These are phyloP conservation scores for Meganola albula DNA, from an alignment of 2,888 invertebrate genomes.

Conservation along the genomic window DNA sequence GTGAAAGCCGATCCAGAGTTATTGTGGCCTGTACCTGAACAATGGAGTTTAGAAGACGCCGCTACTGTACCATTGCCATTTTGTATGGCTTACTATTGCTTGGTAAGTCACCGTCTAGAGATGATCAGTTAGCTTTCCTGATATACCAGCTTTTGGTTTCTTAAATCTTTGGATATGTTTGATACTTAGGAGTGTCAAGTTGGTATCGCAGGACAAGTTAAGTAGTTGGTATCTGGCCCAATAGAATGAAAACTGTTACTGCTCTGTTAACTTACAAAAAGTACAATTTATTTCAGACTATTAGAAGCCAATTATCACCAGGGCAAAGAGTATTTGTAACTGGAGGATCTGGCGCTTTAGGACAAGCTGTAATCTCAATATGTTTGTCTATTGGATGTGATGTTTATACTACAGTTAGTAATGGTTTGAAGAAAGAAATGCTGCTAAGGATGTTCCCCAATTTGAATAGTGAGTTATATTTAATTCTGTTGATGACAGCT, in stretches of 20 bases:
- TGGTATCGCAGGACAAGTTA: too few relatives aligned
- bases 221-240: too few relatives aligned
- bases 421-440: constrained; percentile 34
- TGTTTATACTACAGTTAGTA: constrained; percentile 41
- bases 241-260: too few relatives aligned
- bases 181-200: too few relatives aligned
- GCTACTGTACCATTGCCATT: constrained; percentile 84
- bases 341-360: constrained; percentile 43
- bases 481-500: too few relatives aligned
- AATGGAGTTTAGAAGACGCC: constrained; percentile 84
- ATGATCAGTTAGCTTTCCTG: too few relatives aligned
- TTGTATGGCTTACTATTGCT: constrained; percentile 43
- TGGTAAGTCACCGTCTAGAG: too few relatives aligned
- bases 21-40: constrained; percentile 81
- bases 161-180: too few relatives aligned
- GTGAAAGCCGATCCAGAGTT: constrained; percentile 70
- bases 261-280: too few relatives aligned
- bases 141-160: too few relatives aligned
- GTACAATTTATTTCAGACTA: constrained; percentile 25
- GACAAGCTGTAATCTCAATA: constrained; percentile 48
- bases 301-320: constrained; percentile 21
- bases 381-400: constrained; percentile 35
- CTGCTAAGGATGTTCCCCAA: constrained; percentile 39
- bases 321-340: constrained; percentile 33
- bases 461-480: constrained; percentile 33